A percentile compares a stretch with the other conserved stretches of the same genome.
Conservation (phyloP, 1,140 invertebrate species). For the Schlechtendalia chinensis region DNA sequence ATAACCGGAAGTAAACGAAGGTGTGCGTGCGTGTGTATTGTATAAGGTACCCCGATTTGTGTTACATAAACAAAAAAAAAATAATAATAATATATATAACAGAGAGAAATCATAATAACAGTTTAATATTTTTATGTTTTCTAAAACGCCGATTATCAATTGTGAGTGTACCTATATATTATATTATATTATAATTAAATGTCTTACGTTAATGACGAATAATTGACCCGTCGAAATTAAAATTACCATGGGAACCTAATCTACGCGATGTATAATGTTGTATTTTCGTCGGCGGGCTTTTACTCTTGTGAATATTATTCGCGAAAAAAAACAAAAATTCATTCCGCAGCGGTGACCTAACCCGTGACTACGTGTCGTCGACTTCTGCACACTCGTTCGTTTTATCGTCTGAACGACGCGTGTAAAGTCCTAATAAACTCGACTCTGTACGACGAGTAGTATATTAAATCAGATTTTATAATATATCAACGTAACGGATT, state of each 20-base stretch:
- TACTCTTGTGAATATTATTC: slow-evolving; percentile 24
- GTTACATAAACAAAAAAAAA: neutral
- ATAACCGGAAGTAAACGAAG: slow-evolving; percentile 21
- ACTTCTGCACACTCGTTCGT: too few relatives aligned
- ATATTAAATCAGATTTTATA: neutral
- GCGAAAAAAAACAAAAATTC: too few relatives aligned
- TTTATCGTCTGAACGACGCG: neutral
- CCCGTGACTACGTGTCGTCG: too few relatives aligned
- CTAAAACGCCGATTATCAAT: slow-evolving; percentile 1
- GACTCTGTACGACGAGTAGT: too few relatives aligned
- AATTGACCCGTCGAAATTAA: slow-evolving; percentile 1
- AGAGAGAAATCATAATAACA: slow-evolving; percentile 31
- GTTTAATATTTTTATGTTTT: slow-evolving; percentile 8
- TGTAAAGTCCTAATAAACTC: neutral
- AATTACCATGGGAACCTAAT: slow-evolving; percentile 20
- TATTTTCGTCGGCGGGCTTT: slow-evolving; percentile 22
- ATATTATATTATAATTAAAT: slow-evolving; percentile 2
- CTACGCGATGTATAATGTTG: neutral
- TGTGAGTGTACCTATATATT: neutral
- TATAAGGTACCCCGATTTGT: neutral
- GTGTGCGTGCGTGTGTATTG: too few relatives aligned
- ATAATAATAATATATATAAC: too few relatives aligned
- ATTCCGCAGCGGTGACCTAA: too few relatives aligned
- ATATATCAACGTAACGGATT: neutral
- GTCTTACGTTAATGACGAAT: neutral